Evolutionary conservation across 2,797 vertebrate species (phyloP).

Genomic region (Galago senegalensis): DNA sequence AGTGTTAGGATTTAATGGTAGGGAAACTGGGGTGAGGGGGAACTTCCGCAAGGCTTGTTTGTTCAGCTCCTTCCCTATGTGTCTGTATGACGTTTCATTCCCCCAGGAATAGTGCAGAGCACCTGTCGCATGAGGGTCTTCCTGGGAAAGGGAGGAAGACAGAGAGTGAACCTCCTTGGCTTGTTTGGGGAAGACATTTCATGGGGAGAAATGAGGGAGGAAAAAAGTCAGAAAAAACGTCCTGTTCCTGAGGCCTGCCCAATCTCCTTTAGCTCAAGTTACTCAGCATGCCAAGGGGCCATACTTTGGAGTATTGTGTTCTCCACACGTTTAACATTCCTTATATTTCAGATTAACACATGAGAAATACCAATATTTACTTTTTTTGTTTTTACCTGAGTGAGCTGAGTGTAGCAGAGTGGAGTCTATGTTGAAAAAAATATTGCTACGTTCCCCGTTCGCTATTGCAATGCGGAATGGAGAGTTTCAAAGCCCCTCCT

Average conservation of each 20-base stretch:
- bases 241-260: background rate
- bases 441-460: background rate
- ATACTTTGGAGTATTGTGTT: background rate
- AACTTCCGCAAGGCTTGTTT: background rate
- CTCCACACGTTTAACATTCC: background rate
- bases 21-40: background rate
- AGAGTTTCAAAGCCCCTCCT: background rate
- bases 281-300: background rate
- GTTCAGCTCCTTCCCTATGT: background rate
- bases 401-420: background rate
- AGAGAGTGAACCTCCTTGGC: background rate
- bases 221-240: background rate
- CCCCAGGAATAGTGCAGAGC: background rate
- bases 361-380: slow-evolving; percentile 6
- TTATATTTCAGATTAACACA: slow-evolving; percentile 45
- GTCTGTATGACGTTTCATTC: background rate
- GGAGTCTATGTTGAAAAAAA: background rate
- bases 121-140: background rate
- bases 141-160: background rate
- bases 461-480: background rate
- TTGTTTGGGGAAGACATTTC: background rate
- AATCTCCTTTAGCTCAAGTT: background rate
- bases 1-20: background rate
- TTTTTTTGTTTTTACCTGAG: slow-evolving; percentile 17
- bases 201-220: background rate